These are phyloP conservation scores for Plagodis pulveraria DNA, from an alignment of 2,888 invertebrate genomes.

Conservation along the genomic window DNA sequence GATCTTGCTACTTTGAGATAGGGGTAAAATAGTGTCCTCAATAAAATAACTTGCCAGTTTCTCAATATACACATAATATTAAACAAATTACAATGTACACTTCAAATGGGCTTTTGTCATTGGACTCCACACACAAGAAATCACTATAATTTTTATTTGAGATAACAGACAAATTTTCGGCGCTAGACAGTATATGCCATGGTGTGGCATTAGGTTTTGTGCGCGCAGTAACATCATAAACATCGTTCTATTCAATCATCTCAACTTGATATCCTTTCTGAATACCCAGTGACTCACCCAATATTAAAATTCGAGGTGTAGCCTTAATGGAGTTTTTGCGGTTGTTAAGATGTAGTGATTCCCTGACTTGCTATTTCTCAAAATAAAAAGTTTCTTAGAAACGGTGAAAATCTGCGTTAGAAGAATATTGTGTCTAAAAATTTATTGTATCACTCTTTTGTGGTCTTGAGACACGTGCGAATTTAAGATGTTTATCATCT, in stretches of 20 bases:
- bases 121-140: background rate
- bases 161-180: background rate
- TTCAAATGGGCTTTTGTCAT: conserved; percentile 3
- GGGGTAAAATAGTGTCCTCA: background rate
- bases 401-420: no score
- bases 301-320: background rate
- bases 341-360: background rate
- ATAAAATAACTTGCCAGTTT: background rate
- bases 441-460: background rate
- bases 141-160: background rate
- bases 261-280: background rate
- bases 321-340: background rate
- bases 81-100: background rate
- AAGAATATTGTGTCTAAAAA: background rate
- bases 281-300: background rate
- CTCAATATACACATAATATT: conserved; percentile 1
- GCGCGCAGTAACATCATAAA: background rate
- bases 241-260: conserved; percentile 3
- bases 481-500: background rate
- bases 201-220: background rate
- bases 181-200: background rate
- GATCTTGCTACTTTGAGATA: background rate
- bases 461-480: background rate
- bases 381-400: no score
- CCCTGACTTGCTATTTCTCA: background rate